These are phyloP conservation scores for Periparus ater DNA, from an alignment of 2,797 vertebrate species.

Conservation along the genomic window DNA sequence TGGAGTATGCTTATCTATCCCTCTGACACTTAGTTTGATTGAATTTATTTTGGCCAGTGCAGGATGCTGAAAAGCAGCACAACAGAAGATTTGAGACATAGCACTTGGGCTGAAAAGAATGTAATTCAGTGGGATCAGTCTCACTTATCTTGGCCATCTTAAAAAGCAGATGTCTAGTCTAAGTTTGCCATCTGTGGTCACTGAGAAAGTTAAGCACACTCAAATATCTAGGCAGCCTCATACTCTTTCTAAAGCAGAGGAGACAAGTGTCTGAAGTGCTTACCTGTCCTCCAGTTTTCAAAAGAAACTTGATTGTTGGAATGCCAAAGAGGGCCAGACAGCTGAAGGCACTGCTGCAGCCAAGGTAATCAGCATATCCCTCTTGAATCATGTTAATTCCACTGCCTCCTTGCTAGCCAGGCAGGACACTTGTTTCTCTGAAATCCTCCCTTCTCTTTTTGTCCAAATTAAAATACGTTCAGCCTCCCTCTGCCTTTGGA, in stretches of 20 bases:
- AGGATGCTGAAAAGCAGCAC: not conserved
- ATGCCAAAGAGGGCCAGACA: not conserved
- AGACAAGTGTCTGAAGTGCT: not conserved
- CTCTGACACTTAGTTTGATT: not conserved
- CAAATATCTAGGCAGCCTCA: not conserved
- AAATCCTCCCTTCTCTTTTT: not conserved
- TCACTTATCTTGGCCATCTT: not conserved
- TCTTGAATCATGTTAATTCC: not conserved
- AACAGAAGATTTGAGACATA: not conserved
- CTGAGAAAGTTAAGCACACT: not conserved
- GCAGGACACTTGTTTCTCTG: not conserved
- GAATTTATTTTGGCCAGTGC: not conserved
- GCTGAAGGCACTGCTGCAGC: not conserved
- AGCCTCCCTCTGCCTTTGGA: not conserved
- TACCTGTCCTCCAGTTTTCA: not conserved
- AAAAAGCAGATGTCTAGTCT: not conserved
- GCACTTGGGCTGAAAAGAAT: not conserved
- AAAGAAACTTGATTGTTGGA: not conserved
- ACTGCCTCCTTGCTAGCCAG: not conserved
- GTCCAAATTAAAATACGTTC: not conserved
- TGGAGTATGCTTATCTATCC: not conserved
- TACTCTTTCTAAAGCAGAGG: not conserved
- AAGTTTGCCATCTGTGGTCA: not conserved
- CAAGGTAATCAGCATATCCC: accelerated
- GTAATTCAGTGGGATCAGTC: not conserved